Conservation (phyloP, 2,797 vertebrate species). For the Carduelis carduelis region DNA sequence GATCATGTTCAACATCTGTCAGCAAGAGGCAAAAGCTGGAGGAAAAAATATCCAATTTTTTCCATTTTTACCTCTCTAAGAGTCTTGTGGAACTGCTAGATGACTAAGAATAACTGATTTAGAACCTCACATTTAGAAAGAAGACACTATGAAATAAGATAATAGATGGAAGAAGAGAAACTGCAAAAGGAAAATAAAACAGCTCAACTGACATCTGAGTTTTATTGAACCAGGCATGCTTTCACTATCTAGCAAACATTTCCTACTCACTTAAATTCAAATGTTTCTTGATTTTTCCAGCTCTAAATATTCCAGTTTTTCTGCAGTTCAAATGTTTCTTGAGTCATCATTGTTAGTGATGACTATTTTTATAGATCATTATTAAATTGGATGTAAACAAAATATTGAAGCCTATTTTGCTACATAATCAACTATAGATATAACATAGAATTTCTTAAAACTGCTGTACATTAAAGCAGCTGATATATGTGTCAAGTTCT, state of each 20-base stretch:
- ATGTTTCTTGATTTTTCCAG: not conserved
- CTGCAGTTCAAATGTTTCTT: not conserved
- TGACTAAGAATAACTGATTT: slow-evolving; percentile 14
- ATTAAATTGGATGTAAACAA: not conserved
- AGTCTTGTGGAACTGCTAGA: not conserved
- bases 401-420: not conserved
- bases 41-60: not conserved
- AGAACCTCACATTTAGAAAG: not conserved
- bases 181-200: not conserved
- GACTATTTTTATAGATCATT: not conserved
- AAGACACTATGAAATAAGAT: not conserved
- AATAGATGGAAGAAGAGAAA: not conserved
- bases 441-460: not conserved
- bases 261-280: not conserved
- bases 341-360: not conserved
- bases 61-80: not conserved
- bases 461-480: not conserved
- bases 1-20: slow-evolving; percentile 13
- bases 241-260: not conserved
- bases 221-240: not conserved
- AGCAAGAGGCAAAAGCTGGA: not conserved
- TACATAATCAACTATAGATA: not conserved
- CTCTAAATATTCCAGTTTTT: not conserved
- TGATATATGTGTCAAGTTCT: not conserved
- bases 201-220: not conserved